Evolutionary conservation across 2,797 vertebrate genomes (phyloP), one percentile per base, ranked within the genome.

Genomic region (Clarias laeviceps): DNA sequence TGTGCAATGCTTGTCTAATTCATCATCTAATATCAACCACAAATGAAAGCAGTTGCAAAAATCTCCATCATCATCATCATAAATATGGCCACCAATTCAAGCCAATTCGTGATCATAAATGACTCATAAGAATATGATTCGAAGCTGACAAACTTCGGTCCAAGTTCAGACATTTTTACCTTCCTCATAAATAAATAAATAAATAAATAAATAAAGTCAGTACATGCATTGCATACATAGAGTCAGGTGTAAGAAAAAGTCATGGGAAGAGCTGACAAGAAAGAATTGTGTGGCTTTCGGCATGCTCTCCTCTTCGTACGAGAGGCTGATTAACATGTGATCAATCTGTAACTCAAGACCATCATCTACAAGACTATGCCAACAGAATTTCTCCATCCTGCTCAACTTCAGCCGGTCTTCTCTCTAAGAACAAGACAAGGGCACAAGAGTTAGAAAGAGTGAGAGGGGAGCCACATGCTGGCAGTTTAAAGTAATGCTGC

Each of bases 301-400:
- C 14, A 8, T 66, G 62, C 40, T 22, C 40, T 64, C 2, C 15
- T 82, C 65, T 50, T 37, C n/a, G 29, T 24, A 64, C 8, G 4
- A 64, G 59, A 91, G 56, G 50, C 65, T 37, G 62, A 66, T 68
- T 37, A 37, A 50, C 4, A 3, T 22, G 29, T 57, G 65, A 72
- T 72, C 66, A 64, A 80, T 56, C 61, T 61, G 56, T 27, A 32
- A n/a, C 68, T 66, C 59, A n/a, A 76, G 79, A 74, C 68, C n/a
- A 2, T 27, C 34, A 37, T 64, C 61, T 72, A 66, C 45, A 11
- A 50, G 11, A 50, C 90, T 89, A 95, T 32, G 91, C 94, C 82
- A 91, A 88, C 88, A 94, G 82, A 92, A 94, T 94, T 89, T 94
- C 92, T 90, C 88, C 89, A 32, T 89, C 90, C 56, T 83, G 68